Evolutionary conservation across 2,797 vertebrate species (phyloP), one percentile per base, ranked within the genome.

Genomic region (Platalea minor): DNA sequence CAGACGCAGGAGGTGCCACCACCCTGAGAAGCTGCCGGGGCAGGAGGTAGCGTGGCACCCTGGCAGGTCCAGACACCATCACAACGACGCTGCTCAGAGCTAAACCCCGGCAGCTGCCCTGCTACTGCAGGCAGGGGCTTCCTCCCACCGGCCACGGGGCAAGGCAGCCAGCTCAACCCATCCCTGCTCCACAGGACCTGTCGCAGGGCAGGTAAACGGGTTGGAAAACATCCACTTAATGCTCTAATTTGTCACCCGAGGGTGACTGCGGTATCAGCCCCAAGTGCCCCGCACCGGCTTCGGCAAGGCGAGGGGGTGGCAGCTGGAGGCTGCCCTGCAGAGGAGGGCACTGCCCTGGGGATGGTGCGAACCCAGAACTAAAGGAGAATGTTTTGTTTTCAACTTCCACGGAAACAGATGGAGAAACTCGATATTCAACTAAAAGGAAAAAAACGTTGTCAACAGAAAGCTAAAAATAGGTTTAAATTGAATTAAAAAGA

Each of bases 401-500:
- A 98, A 98, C 98, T 98, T 98, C 98, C 98, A 98, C 98, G 97
- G 98, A 98, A 98, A 98, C 98, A 98, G 98, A 98, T 98, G 98
- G 98, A 98, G 98, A 98, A 98, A 98, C 97, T 98, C 98, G 96
- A 97, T 98, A 98, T 98, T 98, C 97, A 98, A 98, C 98, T 98
- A 98, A 98, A 98, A 98, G 98, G 98, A 98, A 98, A 98, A 97
- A 98, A 98, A 98, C 98, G 97, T 98, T 98, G 98, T 98, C 97
- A 98, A 98, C 98, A 98, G 98, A 98, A 98, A 98, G 98, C 98
- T 98, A 98, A 98, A 98, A 98, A 98, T 98, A 98, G 98, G 98
- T 98, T 98, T 98, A 97, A 99, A 98, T 98, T 97, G 98, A 98
- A 98, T 96, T 97, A 98, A 98, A 98, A 98, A 98, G 98, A 98